Percentiles rank a stretch among this genome's conserved stretches.
Conservation (phyloP, 2,797 vertebrate species). For the Pagetopsis macropterus region DNA sequence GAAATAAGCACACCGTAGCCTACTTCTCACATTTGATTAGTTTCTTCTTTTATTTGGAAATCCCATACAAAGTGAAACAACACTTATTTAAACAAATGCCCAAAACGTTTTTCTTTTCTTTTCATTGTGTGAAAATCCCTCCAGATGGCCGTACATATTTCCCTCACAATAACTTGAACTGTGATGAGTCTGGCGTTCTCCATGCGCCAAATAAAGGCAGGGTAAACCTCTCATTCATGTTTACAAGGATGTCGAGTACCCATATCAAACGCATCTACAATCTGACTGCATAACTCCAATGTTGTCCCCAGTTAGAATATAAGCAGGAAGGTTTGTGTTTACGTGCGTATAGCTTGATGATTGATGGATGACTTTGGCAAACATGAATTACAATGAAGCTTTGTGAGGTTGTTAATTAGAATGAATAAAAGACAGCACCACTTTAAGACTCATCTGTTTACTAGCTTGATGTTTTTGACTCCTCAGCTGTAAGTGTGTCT, state of each 20-base stretch:
- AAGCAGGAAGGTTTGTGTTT: not conserved
- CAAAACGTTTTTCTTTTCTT: too few relatives aligned
- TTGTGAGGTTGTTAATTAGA: constrained; percentile 10
- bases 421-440: constrained; percentile 14
- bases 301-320: not conserved
- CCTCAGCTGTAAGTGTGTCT: constrained; percentile 12
- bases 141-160: constrained; percentile 26
- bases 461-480: not conserved
- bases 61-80: too few relatives aligned
- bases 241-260: not conserved
- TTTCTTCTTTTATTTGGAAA: too few relatives aligned
- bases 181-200: not conserved
- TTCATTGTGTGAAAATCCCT: constrained; percentile 3
- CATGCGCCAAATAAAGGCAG: not conserved
- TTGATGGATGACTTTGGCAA: constrained; percentile 12
- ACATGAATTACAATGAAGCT: not conserved
- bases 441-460: not conserved
- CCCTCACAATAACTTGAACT: constrained; percentile 2
- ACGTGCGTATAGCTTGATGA: constrained; percentile 9
- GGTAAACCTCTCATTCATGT: not conserved
- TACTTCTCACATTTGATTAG: too few relatives aligned
- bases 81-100: too few relatives aligned
- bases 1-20: too few relatives aligned
- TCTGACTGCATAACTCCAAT: not conserved
- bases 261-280: not conserved